Conservation (phyloP, 2,113 vertebrate species). For the Aphyosemion australe region DNA sequence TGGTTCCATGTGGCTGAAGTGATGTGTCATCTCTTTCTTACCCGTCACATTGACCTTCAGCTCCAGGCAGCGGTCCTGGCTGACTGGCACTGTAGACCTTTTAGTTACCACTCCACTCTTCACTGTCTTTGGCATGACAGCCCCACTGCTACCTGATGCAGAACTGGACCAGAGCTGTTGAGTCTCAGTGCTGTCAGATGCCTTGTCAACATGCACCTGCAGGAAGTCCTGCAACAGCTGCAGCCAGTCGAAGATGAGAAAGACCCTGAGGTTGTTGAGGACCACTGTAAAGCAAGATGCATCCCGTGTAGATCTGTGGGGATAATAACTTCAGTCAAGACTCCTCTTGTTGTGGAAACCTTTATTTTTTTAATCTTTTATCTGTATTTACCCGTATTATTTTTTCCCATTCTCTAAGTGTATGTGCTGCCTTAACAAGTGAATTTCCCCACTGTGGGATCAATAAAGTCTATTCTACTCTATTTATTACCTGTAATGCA, state of each 20-base stretch:
- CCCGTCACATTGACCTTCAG: conserved; percentile 97
- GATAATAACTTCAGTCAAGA: background rate
- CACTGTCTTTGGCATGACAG: conserved; percentile 88
- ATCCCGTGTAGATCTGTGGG: conserved; percentile 88
- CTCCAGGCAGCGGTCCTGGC: conserved; percentile 87
- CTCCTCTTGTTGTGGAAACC: too few relatives aligned
- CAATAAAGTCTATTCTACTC: too few relatives aligned
- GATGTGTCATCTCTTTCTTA: conserved; percentile 43
- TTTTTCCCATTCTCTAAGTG: too few relatives aligned
- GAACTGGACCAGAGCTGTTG: conserved; percentile 62
- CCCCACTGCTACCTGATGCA: conserved; percentile 55
- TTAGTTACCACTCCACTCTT: conserved; percentile 96
- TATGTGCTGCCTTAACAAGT: too few relatives aligned
- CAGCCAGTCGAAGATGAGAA: conserved; percentile 97
- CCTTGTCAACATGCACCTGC: conserved; percentile 77
- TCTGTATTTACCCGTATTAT: too few relatives aligned
- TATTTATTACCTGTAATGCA: conserved; percentile 84
- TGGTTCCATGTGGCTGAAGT: too few relatives aligned
- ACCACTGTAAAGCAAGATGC: conserved; percentile 95
- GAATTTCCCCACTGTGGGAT: too few relatives aligned
- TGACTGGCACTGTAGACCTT: conserved; percentile 87
- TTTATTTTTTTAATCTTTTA: too few relatives aligned
- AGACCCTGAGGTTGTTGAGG: conserved; percentile 94
- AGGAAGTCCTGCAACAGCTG: conserved; percentile 90
- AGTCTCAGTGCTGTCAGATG: background rate